Evolutionary conservation across 1,140 invertebrate species (phyloP).

Genomic region (Drosophila truncata): DNA sequence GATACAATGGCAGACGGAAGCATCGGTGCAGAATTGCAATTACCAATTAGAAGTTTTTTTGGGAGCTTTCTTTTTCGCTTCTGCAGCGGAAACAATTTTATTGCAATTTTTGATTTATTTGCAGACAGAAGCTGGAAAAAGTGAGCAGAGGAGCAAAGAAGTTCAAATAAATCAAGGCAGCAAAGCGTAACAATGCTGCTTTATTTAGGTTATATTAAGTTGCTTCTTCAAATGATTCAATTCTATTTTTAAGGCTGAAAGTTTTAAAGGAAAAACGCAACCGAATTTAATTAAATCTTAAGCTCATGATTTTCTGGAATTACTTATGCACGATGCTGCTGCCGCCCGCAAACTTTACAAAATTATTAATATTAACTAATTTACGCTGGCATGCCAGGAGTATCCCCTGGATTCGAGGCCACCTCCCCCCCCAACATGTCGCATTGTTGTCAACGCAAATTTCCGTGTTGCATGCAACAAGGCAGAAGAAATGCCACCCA

Average conservation of each 20-base stretch:
- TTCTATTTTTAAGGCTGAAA: no score
- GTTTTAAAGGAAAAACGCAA: background rate
- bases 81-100: conserved; percentile 63
- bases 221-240: background rate
- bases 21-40: conserved; percentile 56
- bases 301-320: conserved; percentile 17
- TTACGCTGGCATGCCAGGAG: conserved; percentile 22
- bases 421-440: conserved; percentile 30
- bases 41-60: conserved; percentile 74
- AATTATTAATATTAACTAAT: conserved; percentile 76
- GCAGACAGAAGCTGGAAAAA: conserved; percentile 19
- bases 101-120: conserved; percentile 70
- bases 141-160: conserved; percentile 3
- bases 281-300: conserved; percentile 29
- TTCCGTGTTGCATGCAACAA: conserved; percentile 73
- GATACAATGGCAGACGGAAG: background rate
- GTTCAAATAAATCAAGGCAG: conserved; percentile 33
- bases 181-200: conserved; percentile 11
- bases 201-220: background rate
- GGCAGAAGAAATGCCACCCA: conserved; percentile 31
- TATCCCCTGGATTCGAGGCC: conserved; percentile 18
- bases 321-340: conserved; percentile 40
- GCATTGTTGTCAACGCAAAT: conserved; percentile 76
- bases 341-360: conserved; percentile 33
- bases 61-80: conserved; percentile 21